Evolutionary conservation across 2,888 invertebrate genomes (phyloP).

Genomic region (Lasioglossum morio): DNA sequence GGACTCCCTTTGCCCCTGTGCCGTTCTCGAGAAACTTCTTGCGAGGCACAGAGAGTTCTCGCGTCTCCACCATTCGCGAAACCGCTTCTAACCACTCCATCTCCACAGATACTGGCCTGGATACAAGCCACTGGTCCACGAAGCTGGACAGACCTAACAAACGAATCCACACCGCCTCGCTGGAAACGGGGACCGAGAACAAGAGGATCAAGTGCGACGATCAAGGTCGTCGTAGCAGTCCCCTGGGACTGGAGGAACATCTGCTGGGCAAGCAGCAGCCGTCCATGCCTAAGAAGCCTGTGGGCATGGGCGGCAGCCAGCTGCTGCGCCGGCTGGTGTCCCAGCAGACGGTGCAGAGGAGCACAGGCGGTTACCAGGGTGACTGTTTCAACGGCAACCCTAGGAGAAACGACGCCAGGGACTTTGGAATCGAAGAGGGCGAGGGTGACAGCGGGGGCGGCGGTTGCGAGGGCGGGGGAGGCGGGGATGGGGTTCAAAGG

Average conservation of each 20-base stretch:
- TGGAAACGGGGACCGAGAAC: conserved; percentile 67
- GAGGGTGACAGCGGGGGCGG: conserved; percentile 11
- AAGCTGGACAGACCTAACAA: conserved; percentile 74
- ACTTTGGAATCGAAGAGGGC: conserved; percentile 18
- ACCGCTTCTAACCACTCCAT: neutral
- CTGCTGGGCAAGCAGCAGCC: conserved; percentile 50
- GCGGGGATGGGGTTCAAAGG: conserved; percentile 62
- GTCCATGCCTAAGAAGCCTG: conserved; percentile 35
- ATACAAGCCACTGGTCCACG: conserved; percentile 56
- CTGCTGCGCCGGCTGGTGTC: conserved; percentile 88
- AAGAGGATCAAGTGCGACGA: conserved; percentile 79
- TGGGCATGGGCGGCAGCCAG: conserved; percentile 78
- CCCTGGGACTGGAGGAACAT: conserved; percentile 61
- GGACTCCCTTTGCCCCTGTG: too few relatives aligned
- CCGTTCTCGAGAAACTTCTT: too few relatives aligned
- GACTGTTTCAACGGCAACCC: conserved; percentile 11
- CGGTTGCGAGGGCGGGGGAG: conserved; percentile 28
- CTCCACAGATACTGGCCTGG: conserved; percentile 46
- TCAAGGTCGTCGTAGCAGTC: conserved; percentile 17
- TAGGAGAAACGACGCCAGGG: neutral
- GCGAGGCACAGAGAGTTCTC: too few relatives aligned
- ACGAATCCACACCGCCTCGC: conserved; percentile 74
- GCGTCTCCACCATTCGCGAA: too few relatives aligned
- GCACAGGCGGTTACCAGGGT: conserved; percentile 17
- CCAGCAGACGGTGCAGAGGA: conserved; percentile 59